These are phyloP conservation scores for Glaucomys volans DNA, from an alignment of 2,113 vertebrate species.

Conservation along the genomic window DNA sequence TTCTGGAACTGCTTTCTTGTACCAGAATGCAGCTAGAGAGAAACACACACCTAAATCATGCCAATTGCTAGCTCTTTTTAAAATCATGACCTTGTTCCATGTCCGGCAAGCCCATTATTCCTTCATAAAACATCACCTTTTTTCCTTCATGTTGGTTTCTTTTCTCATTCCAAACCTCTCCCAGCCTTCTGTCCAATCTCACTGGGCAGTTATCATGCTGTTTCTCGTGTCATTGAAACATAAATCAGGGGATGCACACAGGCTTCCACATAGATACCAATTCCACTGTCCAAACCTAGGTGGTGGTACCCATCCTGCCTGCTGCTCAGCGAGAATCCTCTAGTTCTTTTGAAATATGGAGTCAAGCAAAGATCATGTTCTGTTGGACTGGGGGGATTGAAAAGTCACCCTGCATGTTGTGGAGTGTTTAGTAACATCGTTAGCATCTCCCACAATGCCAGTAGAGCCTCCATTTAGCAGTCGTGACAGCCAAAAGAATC, in stretches of 20 bases:
- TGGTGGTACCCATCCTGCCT: neutral
- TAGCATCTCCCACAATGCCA: neutral
- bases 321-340: neutral
- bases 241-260: neutral
- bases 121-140: neutral
- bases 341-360: neutral
- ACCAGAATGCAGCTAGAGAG: neutral
- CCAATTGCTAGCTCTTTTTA: neutral
- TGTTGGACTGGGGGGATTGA: accelerated
- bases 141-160: neutral
- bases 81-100: neutral
- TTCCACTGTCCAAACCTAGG: neutral
- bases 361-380: too few relatives aligned
- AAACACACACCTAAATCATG: neutral
- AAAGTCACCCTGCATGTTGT: neutral
- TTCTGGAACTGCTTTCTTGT: neutral
- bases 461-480: neutral
- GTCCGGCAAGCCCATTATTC: neutral
- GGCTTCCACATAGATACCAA: neutral
- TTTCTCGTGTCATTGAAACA: neutral
- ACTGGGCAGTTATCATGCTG: neutral
- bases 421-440: neutral
- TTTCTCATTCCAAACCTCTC: neutral
- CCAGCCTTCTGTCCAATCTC: neutral
- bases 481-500: neutral